Evolutionary conservation across 1,140 invertebrate species (phyloP).

Genomic region (Cherax destructor): DNA sequence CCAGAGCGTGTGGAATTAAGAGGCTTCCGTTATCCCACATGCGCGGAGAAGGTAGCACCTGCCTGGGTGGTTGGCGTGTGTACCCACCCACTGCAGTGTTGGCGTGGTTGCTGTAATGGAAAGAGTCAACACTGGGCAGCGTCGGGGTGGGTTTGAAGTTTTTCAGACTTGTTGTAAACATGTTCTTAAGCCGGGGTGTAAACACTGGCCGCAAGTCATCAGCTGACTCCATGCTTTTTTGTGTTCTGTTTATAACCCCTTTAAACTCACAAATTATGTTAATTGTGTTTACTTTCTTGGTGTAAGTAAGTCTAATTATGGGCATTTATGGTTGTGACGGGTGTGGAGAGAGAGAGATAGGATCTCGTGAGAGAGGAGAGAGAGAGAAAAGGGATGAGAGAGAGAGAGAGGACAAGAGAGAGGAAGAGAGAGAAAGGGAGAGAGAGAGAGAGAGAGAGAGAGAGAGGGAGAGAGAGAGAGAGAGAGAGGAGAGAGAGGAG

Average conservation of each 20-base stretch:
- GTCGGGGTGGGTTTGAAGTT: no score
- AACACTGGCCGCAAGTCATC: not conserved
- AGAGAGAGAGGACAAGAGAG: not conserved
- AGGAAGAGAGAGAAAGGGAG: not conserved
- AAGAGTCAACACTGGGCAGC: no score
- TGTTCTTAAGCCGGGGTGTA: not conserved
- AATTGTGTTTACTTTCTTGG: not conserved
- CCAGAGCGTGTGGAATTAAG: no score
- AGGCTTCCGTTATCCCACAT: no score
- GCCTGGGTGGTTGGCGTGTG: no score
- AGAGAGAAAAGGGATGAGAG: not conserved
- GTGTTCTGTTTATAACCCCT: not conserved
- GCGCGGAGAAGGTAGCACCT: no score
- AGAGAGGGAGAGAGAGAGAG: no score
- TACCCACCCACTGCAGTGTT: no score
- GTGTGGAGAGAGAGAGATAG: not conserved
- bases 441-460: no score
- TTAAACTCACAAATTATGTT: conserved; percentile 1
- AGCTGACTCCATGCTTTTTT: not conserved
- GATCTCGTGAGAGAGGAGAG: not conserved
- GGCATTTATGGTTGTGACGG: not conserved
- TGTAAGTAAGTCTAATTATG: not conserved
- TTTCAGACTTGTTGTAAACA: no score
- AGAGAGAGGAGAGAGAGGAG: no score
- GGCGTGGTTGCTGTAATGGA: no score